Conservation (phyloP, 2,113 vertebrate species). For the Dromiciops gliroides region DNA sequence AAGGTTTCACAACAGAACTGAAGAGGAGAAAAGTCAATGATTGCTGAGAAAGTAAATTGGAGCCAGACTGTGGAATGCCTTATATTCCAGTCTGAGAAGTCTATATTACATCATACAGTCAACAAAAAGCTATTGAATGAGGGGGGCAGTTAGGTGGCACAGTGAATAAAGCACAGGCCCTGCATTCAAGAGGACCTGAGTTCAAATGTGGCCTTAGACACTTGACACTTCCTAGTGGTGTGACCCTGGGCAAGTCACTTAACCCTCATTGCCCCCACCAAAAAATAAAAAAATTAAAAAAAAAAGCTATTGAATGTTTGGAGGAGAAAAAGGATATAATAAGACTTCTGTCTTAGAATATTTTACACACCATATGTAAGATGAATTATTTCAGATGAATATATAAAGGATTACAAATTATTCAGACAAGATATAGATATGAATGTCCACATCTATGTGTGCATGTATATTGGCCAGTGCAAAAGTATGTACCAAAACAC, state of each 20-base stretch:
- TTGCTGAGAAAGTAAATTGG: not conserved
- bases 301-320: not conserved
- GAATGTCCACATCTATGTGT: fast-evolving
- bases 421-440: fast-evolving
- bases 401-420: not conserved
- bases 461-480: not conserved
- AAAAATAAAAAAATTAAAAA: too few species aligned
- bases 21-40: not conserved
- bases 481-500: not conserved
- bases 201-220: too few species aligned
- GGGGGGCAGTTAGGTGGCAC: too few species aligned
- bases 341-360: not conserved
- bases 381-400: not conserved
- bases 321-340: not conserved
- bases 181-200: too few species aligned
- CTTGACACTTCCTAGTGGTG: too few species aligned
- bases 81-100: not conserved
- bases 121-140: not conserved
- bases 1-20: not conserved
- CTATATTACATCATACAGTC: not conserved
- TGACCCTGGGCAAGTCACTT: too few species aligned
- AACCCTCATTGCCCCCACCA: too few species aligned
- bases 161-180: too few species aligned
- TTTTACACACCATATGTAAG: not conserved
- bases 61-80: not conserved